Evolutionary conservation across 2,797 vertebrate genomes (phyloP), one percentile per base, ranked within the genome.

Genomic region (Gadopsis marmoratus): DNA sequence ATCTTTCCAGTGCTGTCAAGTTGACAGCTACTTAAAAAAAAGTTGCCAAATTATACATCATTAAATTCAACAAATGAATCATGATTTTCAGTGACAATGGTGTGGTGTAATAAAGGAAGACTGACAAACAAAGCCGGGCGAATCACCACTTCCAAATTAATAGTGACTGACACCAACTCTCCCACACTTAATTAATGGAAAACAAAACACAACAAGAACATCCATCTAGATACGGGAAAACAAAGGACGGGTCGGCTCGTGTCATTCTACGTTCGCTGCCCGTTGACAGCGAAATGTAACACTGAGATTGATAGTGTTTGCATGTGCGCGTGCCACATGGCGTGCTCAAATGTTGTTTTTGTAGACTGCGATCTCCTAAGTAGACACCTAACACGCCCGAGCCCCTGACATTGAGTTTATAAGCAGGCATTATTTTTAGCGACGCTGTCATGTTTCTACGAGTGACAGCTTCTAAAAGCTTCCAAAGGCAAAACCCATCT

Each of bases 341-440:
- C 53, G 7, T 68, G 54, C 77, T 84, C 56, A 23, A 78, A 88
- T 89, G 78, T 87, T 88, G 76, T 90, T 93, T 88, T 89, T 82
- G 58, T 39, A 39, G 67, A 78, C 84, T 82, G 85, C 54, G 76
- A 89, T 87, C 89, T 92, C 86, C 91, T 91, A 93, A 91, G 91
- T 79, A 92, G 94, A 95, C 88, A 93, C 91, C 89, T 78, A 90
- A 94, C 90, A 95, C 87, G 88, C 83, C 88, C 60, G 56, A 84
- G 86, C 83, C 79, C 62, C 83, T 92, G 90, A 92, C 91, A 92
- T 83, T 89, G 91, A 93, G 88, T 92, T 93, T 87, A 93, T 93
- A 93, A 92, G 90, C 76, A 82, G 83, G 78, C 88, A 84, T 93
- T 95, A 94, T 94, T 95, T 95, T 94, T 92, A 90, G 93, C 90